A percentile compares a stretch with the other conserved stretches of the same genome.
These are phyloP conservation scores for Leptopilina drosophilae DNA, from an alignment of 2,888 invertebrate species.

Conservation along the genomic window DNA sequence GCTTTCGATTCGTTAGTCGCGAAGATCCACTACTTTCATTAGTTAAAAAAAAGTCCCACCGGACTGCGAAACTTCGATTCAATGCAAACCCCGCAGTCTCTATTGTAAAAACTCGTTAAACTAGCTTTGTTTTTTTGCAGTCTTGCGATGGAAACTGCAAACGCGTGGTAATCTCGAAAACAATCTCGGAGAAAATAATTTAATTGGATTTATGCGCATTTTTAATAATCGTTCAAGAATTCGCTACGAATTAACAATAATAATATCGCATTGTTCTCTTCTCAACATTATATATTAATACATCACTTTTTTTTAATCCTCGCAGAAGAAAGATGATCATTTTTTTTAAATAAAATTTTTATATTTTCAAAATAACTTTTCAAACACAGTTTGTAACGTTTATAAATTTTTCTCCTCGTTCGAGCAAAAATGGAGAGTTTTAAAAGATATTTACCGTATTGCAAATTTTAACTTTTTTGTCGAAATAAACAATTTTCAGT, in stretches of 20 bases:
- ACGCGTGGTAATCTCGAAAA: conserved; percentile 38
- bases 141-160: conserved; percentile 34
- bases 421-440: too few relatives aligned
- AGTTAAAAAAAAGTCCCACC: conserved; percentile 28
- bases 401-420: background rate
- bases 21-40: conserved; percentile 36
- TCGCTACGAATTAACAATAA: conserved; percentile 6
- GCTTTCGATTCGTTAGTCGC: conserved; percentile 39
- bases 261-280: background rate
- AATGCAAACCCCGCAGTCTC: conserved; percentile 36
- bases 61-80: conserved; percentile 33
- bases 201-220: conserved; percentile 40
- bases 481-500: conserved; percentile 56
- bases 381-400: background rate
- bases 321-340: too few relatives aligned
- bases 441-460: background rate
- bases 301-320: too few relatives aligned
- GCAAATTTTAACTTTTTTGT: conserved; percentile 49
- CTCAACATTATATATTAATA: background rate
- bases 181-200: conserved; percentile 39
- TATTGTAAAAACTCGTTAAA: conserved; percentile 41
- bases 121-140: conserved; percentile 27
- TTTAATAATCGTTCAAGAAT: conserved; percentile 33
- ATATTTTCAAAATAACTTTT: too few relatives aligned
- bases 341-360: too few relatives aligned